Evolutionary conservation across 2,797 vertebrate genomes (phyloP).

Genomic region (Cetoscarus ocellatus): DNA sequence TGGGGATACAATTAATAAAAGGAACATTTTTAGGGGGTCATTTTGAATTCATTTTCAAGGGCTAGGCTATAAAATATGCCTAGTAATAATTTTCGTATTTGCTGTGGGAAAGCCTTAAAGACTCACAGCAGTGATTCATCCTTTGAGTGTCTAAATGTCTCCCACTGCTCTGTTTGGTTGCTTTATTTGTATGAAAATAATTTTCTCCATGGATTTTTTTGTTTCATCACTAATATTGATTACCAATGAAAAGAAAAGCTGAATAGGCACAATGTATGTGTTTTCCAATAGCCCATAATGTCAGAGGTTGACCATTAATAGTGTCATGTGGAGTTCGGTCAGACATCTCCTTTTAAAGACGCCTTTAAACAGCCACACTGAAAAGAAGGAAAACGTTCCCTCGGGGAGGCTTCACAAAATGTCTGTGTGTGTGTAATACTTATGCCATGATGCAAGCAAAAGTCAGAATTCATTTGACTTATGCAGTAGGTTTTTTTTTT

Average conservation of each 20-base stretch:
- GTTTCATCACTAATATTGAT: slow-evolving; percentile 1
- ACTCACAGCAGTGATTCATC: neutral
- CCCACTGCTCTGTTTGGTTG: neutral
- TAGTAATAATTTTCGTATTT: neutral
- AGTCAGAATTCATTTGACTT: slow-evolving; percentile 1
- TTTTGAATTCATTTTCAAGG: neutral
- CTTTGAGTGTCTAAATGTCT: neutral
- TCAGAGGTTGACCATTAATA: slow-evolving; percentile 1
- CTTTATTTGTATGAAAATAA: neutral
- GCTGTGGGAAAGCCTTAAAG: neutral
- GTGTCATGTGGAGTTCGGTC: slow-evolving; percentile 5
- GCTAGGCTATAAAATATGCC: neutral
- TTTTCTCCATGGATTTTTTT: neutral
- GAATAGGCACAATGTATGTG: slow-evolving; percentile 3
- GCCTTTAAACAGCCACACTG: slow-evolving; percentile 3
- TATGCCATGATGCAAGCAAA: slow-evolving; percentile 1
- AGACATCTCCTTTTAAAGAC: slow-evolving; percentile 5
- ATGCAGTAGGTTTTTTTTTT: neutral
- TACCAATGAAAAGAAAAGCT: neutral
- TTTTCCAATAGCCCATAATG: slow-evolving; percentile 15
- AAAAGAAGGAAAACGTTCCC: slow-evolving; percentile 12
- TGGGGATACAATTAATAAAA: no score
- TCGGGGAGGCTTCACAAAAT: slow-evolving; percentile 1
- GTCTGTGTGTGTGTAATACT: slow-evolving; percentile 10
- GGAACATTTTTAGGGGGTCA: no score